Conservation (phyloP, 2,797 vertebrate genomes). For the Danio aesculapii region DNA sequence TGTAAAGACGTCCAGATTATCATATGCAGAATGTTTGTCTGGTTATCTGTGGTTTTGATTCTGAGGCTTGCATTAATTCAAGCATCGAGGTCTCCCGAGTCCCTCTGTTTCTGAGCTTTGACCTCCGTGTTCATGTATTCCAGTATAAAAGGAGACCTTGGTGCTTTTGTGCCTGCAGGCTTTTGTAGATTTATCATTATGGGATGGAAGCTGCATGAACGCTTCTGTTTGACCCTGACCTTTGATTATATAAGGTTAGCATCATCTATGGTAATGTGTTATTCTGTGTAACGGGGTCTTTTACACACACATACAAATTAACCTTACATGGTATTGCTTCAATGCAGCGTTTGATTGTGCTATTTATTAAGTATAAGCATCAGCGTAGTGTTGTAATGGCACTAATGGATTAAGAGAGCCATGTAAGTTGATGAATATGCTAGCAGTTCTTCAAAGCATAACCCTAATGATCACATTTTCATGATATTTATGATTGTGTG, state of each 20-base stretch:
- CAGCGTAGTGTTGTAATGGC: not conserved
- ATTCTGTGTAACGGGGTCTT: not conserved
- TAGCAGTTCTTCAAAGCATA: no score
- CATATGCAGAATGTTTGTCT: not conserved
- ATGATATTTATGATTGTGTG: no score
- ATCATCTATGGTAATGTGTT: slow-evolving; percentile 14
- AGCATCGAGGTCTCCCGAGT: not conserved
- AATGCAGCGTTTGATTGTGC: not conserved
- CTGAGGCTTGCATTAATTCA: not conserved
- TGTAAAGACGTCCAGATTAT: not conserved
- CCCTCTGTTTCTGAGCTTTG: not conserved
- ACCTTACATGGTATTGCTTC: not conserved
- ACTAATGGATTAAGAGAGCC: not conserved
- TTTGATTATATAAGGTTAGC: not conserved
- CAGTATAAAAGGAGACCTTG: not conserved
- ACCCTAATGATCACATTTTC: no score
- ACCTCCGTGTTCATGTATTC: slow-evolving; percentile 8
- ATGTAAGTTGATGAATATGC: not conserved
- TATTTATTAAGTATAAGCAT: not conserved
- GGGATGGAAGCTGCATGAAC: not conserved
- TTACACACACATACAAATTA: not conserved
- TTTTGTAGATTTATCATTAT: not conserved
- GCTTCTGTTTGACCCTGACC: slow-evolving; percentile 11
- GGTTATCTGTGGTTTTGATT: not conserved
- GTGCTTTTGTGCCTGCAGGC: not conserved